Evolutionary conservation across 2,888 invertebrate genomes (phyloP).

Genomic region (Lithodes maja): DNA sequence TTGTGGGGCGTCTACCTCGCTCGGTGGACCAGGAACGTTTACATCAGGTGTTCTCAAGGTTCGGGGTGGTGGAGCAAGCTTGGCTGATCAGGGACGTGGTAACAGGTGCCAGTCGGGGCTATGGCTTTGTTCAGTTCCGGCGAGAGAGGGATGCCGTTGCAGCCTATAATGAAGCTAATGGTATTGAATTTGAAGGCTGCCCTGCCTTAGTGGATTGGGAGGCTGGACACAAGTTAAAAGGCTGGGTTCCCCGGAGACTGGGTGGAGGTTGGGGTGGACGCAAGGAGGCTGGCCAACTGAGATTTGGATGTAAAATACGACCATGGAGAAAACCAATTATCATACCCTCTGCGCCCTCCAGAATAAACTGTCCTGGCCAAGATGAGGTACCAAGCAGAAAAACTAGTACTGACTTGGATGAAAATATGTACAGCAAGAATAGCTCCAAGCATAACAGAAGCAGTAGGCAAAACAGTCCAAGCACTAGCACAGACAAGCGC

Average conservation of each 20-base stretch:
- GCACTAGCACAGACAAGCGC: not conserved
- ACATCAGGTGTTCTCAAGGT: constrained; percentile 74
- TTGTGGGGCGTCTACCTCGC: constrained; percentile 84
- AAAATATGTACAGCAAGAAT: not conserved
- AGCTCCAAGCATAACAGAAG: not conserved
- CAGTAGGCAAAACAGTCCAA: not conserved
- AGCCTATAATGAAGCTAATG: constrained; percentile 80
- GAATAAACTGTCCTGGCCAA: not conserved
- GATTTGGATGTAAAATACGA: constrained; percentile 88
- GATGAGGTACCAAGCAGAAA: not conserved
- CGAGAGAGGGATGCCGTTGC: constrained; percentile 79
- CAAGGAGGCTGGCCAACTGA: constrained; percentile 89
- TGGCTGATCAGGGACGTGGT: constrained; percentile 85
- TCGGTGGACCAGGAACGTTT: constrained; percentile 80
- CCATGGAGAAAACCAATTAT: constrained; percentile 80
- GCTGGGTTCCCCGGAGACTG: constrained; percentile 89
- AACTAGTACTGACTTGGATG: not conserved
- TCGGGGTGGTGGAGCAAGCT: constrained; percentile 66
- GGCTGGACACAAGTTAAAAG: constrained; percentile 82
- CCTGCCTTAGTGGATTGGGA: constrained; percentile 86
- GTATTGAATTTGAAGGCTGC: constrained; percentile 80
- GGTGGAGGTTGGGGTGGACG: constrained; percentile 92
- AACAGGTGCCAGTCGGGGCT: constrained; percentile 87
- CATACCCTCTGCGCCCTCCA: not conserved
- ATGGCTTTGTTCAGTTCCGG: constrained; percentile 90